A percentile compares a stretch with the other conserved stretches of the same genome.
phyloP scores from a whole-genome alignment of 2,797 vertebrate species.

The Eulemur albifrons region DNA sequence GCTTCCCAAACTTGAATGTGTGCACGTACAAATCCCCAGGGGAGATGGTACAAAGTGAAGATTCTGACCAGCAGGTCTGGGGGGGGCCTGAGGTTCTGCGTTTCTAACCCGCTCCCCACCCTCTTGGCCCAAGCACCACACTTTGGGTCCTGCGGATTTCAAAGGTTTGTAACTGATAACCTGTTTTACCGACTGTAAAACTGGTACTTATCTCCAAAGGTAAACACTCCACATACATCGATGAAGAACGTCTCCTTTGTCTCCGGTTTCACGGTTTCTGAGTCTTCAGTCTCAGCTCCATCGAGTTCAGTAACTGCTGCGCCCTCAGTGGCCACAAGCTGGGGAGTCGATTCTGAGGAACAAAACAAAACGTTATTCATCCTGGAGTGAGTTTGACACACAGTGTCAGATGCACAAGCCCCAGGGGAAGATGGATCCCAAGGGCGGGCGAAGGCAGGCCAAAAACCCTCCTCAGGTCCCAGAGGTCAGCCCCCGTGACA shows the following conservation, averaged over 20 bases:
- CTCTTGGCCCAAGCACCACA: background rate
- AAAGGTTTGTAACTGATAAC: background rate
- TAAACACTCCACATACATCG: slow-evolving; percentile 78
- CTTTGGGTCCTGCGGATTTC: fast-evolving
- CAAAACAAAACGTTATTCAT: background rate
- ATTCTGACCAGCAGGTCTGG: background rate
- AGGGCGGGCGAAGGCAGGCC: background rate
- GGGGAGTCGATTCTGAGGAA: slow-evolving; percentile 40
- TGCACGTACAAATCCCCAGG: fast-evolving
- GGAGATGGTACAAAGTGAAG: too few species aligned
- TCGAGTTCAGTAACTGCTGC: slow-evolving; percentile 77
- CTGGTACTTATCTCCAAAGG: background rate
- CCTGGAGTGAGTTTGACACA: background rate
- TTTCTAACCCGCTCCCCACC: background rate
- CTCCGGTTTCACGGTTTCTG: slow-evolving; percentile 80
- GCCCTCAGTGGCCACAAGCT: slow-evolving; percentile 54
- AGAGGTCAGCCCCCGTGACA: too few species aligned
- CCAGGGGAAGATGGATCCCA: background rate
- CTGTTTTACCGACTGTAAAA: background rate
- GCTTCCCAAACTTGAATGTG: background rate
- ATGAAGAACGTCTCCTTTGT: slow-evolving; percentile 80
- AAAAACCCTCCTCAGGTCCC: background rate
- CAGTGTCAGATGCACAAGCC: fast-evolving
- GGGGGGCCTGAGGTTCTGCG: background rate
- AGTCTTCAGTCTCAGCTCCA: slow-evolving; percentile 77